These are phyloP conservation scores for Pitangus sulphuratus DNA, from an alignment of 2,797 vertebrate species.

Conservation along the genomic window DNA sequence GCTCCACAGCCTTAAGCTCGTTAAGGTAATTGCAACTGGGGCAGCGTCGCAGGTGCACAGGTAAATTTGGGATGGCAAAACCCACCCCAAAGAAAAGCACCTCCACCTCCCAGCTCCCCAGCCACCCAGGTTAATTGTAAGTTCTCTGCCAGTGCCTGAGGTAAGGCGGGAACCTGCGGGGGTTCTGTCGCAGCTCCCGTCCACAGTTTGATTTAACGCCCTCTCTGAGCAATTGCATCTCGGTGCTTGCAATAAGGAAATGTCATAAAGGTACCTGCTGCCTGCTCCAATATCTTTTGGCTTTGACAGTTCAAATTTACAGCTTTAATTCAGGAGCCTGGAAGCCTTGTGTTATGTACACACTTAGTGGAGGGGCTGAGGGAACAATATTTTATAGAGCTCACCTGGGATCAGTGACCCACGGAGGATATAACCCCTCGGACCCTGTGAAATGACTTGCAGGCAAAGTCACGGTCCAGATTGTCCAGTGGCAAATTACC, in stretches of 20 bases:
- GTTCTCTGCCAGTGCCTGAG: not conserved
- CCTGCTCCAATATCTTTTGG: constrained; percentile 38
- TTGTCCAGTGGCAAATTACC: not conserved
- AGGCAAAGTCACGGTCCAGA: not conserved
- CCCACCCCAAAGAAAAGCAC: not conserved
- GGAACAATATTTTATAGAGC: constrained; percentile 3
- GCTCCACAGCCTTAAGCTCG: not conserved
- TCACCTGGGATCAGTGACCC: not conserved
- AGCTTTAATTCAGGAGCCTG: constrained; percentile 63
- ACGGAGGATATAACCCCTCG: not conserved
- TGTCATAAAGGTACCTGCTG: constrained; percentile 51
- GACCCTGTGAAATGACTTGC: not conserved
- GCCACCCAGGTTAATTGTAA: not conserved
- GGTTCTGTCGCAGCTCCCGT: not conserved
- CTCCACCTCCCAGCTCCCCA: not conserved
- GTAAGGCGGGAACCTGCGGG: not conserved
- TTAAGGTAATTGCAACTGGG: not conserved
- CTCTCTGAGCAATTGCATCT: constrained; percentile 46
- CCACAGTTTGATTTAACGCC: constrained; percentile 35
- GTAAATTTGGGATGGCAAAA: not conserved
- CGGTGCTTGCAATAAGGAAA: constrained; percentile 55
- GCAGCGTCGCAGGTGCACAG: not conserved
- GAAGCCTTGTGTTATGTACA: constrained; percentile 18
- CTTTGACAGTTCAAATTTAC: constrained; percentile 66
- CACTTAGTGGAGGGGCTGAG: not conserved